Evolutionary conservation across 2,113 vertebrate species (phyloP).

Genomic region (Nyctibius bracteatus): DNA sequence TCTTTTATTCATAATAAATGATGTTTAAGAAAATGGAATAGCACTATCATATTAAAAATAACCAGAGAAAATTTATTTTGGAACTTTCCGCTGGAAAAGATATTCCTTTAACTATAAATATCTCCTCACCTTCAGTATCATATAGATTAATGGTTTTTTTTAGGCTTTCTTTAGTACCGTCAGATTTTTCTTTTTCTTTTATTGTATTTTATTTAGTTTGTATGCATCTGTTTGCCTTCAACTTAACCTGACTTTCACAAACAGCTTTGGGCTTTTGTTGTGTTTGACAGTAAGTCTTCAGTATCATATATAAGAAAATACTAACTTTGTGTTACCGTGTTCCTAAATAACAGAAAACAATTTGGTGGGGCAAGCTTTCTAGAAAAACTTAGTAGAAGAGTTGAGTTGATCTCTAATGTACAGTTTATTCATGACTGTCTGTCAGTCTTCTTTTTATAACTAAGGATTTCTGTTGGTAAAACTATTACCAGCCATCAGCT

Average conservation of each 20-base stretch:
- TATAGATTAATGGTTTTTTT: background rate
- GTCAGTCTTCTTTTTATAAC: background rate
- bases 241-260: background rate
- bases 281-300: background rate
- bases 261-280: background rate
- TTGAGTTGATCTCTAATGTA: background rate
- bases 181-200: background rate
- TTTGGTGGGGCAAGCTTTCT: background rate
- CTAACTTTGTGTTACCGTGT: background rate
- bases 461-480: background rate
- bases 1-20: background rate
- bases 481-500: background rate
- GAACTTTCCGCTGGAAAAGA: background rate
- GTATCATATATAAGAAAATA: background rate
- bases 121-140: background rate
- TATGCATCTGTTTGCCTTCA: background rate
- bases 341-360: background rate
- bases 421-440: accelerated
- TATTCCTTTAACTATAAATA: background rate
- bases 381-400: background rate
- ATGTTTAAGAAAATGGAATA: background rate
- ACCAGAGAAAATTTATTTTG: background rate
- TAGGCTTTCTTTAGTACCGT: background rate
- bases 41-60: background rate
- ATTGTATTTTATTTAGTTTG: background rate